Percentiles rank a stretch among this genome's conserved stretches.
Conservation (phyloP, 1,140 invertebrate genomes). For the Medauroidea extradentata region DNA sequence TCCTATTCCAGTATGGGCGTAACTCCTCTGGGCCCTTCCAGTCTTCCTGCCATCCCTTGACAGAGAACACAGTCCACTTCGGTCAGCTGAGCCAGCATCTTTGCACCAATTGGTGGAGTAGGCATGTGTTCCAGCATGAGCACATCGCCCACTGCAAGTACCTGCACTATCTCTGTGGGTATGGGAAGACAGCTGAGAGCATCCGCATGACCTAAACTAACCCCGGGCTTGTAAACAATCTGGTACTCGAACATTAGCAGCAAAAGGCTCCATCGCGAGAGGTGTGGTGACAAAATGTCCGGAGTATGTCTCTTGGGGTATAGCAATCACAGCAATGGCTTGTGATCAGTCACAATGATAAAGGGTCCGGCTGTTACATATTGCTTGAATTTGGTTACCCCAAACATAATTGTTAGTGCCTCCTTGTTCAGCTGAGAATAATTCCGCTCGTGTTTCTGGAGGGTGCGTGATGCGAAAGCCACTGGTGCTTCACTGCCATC, state of each 20-base stretch:
- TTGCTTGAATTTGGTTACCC: conserved; percentile 32
- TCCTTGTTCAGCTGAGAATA: conserved; percentile 46
- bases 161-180: too few species aligned
- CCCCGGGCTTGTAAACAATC: too few species aligned
- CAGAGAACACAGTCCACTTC: too few species aligned
- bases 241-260: too few species aligned
- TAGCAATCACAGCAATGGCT: conserved; percentile 28
- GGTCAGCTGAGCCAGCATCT: too few species aligned
- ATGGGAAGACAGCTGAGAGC: too few species aligned
- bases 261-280: neutral
- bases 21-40: neutral
- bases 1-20: neutral
- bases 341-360: conserved; percentile 38
- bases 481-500: conserved; percentile 33
- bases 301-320: neutral
- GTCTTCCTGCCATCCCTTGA: too few species aligned
- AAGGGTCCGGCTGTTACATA: conserved; percentile 33
- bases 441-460: conserved; percentile 41
- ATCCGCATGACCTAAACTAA: too few species aligned
- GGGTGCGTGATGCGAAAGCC: conserved; percentile 29
- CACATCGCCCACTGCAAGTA: too few species aligned
- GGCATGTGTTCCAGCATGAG: too few species aligned
- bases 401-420: conserved; percentile 43
- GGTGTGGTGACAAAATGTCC: neutral
- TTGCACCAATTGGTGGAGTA: too few species aligned